Evolutionary conservation across 2,888 invertebrate species (phyloP), one percentile per base, ranked within the genome.

Genomic region (Tachina lurida): DNA sequence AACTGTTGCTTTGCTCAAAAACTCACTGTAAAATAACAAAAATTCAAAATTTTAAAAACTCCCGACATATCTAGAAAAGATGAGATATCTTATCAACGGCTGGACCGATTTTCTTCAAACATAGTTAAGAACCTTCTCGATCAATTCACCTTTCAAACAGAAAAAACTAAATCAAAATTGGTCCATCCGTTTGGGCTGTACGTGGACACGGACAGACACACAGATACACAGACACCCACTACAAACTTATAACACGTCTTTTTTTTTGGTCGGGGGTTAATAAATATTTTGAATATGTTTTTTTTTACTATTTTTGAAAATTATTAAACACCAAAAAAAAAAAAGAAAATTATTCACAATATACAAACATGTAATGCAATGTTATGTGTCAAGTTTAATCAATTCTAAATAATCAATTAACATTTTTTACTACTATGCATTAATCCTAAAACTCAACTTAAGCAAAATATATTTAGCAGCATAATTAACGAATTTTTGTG

Each of bases 361-460:
- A 71, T 62, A 13, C 49, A 65, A 63, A 47, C 56, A 52, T 5
- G 31, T 3, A 31, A 31, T 73, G 73, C 67, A 71, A 84, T 80
- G 73, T 52, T 73, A 76, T 80, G 84, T 73, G 84, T 80, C 80
- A 84, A 84, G 71, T 80, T 80, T 71, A 80, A 52, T 71, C 54
- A 80, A 84, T 65, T 63, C 76, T 56, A 39, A 76, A 82, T 70
- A 76, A 73, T 60, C 56, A 15, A 73, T 76, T 67, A 68, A 60
- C 70, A 79, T 60, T 68, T 60, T 84, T 84, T 84, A 63, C 70
- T 79, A 79, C 70, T 79, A 79, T 84, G 68, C 74, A 78, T 84
- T 73, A 68, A 73, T 78, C 74, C 67, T 81, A 75, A 43, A 75
- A 17, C 22, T n/a, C 45, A 49, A 70, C 7, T 22, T 56, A 43